Evolutionary conservation across 2,113 vertebrate genomes (phyloP).

Genomic region (Epinephelus lanceolatus): DNA sequence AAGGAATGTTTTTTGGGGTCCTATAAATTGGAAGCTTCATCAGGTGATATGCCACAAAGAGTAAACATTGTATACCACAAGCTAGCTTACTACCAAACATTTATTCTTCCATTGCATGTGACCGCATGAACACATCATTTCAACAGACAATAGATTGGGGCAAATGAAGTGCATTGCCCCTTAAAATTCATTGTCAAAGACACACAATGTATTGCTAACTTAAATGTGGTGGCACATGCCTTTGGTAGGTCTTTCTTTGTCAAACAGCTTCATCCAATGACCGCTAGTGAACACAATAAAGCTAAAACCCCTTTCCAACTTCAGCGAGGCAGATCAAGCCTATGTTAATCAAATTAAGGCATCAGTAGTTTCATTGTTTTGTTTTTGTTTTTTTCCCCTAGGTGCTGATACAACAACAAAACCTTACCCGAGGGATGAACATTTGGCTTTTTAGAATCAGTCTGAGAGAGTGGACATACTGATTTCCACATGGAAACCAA

Average conservation of each 20-base stretch:
- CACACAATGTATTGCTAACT: neutral
- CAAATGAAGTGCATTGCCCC: no score
- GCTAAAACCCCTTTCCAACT: neutral
- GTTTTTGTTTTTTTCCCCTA: constrained; percentile 30
- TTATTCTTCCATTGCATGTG: neutral
- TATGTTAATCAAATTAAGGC: neutral
- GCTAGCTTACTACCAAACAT: neutral
- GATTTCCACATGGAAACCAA: constrained; percentile 33
- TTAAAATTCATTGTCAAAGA: neutral
- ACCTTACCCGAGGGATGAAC: constrained; percentile 9
- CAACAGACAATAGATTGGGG: no score
- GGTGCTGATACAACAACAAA: constrained; percentile 53
- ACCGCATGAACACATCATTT: no score
- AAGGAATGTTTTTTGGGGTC: no score
- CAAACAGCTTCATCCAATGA: neutral
- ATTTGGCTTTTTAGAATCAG: constrained; percentile 5
- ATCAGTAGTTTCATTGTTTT: constrained; percentile 19
- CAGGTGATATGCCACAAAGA: neutral
- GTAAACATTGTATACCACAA: neutral
- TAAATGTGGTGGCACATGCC: no score
- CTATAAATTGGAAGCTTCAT: neutral
- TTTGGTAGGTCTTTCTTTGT: neutral
- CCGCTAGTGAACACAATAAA: neutral
- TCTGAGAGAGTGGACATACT: constrained; percentile 5
- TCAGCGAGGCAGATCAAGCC: neutral